Conservation (phyloP, 2,113 vertebrate genomes). For the Eonycteris spelaea region DNA sequence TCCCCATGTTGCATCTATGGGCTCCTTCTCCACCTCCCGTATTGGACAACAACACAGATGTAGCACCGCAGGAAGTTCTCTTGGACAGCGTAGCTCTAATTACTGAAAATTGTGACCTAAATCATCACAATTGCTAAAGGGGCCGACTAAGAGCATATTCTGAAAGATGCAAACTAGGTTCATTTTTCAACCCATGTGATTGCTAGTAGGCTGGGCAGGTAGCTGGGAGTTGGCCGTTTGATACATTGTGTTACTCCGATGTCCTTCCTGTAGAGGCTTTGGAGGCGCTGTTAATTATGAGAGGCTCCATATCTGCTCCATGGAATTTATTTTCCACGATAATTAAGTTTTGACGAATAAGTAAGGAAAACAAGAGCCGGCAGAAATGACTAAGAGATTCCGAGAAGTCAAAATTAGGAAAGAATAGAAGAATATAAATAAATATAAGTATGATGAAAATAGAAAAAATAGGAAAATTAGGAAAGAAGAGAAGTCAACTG, state of each 20-base stretch:
- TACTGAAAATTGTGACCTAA: not conserved
- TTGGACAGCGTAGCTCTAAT: not conserved
- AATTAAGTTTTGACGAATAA: not conserved
- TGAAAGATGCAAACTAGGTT: not conserved
- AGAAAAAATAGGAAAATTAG: not conserved
- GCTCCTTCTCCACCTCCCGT: no score
- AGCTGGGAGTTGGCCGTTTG: not conserved
- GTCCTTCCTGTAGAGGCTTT: not conserved
- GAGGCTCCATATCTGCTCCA: not conserved
- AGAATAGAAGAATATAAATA: not conserved
- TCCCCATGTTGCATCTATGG: no score
- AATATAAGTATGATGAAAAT: not conserved
- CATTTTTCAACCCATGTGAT: not conserved
- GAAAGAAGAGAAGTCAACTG: not conserved
- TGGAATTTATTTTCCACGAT: not conserved
- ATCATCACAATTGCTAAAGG: not conserved
- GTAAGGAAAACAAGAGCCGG: not conserved
- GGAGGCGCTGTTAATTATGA: not conserved
- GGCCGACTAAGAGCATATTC: not conserved
- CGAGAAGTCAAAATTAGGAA: conserved; percentile 17
- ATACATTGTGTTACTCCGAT: not conserved
- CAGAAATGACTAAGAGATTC: not conserved
- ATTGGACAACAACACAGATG: not conserved
- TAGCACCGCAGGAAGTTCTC: not conserved
- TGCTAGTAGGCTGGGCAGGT: no score